These are phyloP conservation scores for Beris chalybata DNA, from an alignment of 2,888 invertebrate species.

Conservation along the genomic window DNA sequence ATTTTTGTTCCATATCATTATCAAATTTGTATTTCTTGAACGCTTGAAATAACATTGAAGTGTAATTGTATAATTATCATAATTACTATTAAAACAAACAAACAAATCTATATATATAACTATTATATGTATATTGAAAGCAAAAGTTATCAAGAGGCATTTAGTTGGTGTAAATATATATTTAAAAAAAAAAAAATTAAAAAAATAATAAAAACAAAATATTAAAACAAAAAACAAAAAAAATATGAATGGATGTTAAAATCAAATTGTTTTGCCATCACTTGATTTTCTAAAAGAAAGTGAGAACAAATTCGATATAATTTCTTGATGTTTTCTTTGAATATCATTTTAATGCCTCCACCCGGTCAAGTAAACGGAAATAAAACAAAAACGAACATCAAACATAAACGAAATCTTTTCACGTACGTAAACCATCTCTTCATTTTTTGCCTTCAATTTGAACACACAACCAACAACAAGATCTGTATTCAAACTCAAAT, in stretches of 20 bases:
- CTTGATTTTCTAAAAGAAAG: too few species aligned
- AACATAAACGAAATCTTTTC: too few species aligned
- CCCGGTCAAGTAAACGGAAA: too few species aligned
- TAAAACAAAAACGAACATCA: too few species aligned
- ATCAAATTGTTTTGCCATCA: conserved; percentile 30
- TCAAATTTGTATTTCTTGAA: conserved; percentile 25
- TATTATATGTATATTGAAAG: conserved; percentile 23
- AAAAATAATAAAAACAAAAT: conserved; percentile 18
- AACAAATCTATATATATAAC: conserved; percentile 8
- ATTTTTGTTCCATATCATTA: conserved; percentile 27
- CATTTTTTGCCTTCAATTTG: too few species aligned
- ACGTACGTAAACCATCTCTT: too few species aligned
- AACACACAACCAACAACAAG: too few species aligned
- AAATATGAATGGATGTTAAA: conserved; percentile 23
- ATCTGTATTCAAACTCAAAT: too few species aligned
- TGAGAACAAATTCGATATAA: too few species aligned
- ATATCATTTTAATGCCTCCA: too few species aligned
- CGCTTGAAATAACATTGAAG: conserved; percentile 11
- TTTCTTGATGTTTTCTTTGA: too few species aligned
- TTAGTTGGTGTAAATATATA: conserved; percentile 34
- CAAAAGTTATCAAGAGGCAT: conserved; percentile 29
- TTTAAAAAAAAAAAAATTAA: conserved; percentile 24
- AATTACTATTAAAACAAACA: conserved; percentile 15
- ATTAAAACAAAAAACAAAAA: conserved; percentile 17
- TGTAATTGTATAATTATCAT: conserved; percentile 30